These are phyloP conservation scores for Podargus strigoides DNA, from an alignment of 2,797 vertebrate genomes.

Conservation along the genomic window DNA sequence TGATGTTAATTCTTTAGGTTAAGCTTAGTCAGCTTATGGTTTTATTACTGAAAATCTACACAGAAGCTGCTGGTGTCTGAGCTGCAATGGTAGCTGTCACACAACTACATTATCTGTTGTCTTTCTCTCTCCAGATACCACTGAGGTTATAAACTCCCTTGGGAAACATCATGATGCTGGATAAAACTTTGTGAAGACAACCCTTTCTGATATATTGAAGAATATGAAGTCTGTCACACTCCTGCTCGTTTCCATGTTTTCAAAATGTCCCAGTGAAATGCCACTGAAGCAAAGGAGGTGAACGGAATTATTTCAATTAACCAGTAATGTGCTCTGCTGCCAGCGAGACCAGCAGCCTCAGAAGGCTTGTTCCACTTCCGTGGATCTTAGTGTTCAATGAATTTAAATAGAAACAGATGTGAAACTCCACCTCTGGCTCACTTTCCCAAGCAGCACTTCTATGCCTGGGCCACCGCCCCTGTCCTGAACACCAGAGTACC, in stretches of 20 bases:
- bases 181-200: background rate
- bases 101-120: background rate
- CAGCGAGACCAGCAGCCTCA: background rate
- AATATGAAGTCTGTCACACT: background rate
- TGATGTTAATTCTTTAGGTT: background rate
- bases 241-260: background rate
- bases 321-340: background rate
- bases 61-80: background rate
- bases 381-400: accelerated
- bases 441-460: background rate
- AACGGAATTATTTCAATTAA: background rate
- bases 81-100: background rate
- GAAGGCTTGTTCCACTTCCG: background rate
- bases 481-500: background rate
- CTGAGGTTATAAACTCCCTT: background rate
- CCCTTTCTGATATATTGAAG: background rate
- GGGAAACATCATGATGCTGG: accelerated
- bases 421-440: background rate
- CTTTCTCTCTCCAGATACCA: background rate
- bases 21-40: background rate
- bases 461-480: accelerated
- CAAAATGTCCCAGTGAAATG: background rate
- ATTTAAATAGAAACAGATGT: background rate
- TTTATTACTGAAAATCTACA: background rate
- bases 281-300: background rate